phyloP scores from a whole-genome alignment of 2,797 vertebrate genomes.

The Brotula barbata region DNA sequence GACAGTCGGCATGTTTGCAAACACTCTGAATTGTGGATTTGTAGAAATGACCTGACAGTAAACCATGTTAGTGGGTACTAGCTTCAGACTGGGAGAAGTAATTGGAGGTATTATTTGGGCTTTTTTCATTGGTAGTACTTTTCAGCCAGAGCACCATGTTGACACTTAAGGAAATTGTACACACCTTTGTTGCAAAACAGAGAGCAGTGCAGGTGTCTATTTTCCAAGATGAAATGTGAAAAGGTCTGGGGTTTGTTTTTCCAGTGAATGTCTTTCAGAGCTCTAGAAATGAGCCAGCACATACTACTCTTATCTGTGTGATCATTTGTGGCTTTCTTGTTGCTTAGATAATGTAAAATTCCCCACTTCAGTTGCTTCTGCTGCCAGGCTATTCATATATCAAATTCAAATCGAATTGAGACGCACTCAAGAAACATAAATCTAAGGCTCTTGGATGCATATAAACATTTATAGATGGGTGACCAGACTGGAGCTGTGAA shows the following conservation, averaged over 20 bases:
- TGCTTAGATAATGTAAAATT: constrained; percentile 9
- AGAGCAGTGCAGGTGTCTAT: constrained; percentile 14
- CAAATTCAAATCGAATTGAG: neutral
- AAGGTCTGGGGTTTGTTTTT: constrained; percentile 3
- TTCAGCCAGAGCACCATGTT: neutral
- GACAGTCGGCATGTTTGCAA: neutral
- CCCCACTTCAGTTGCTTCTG: neutral
- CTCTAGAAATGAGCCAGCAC: neutral
- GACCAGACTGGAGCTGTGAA: neutral
- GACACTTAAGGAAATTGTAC: neutral
- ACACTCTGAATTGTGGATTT: neutral
- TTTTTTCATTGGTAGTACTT: neutral
- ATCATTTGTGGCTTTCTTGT: constrained; percentile 28
- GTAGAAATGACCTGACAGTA: constrained; percentile 4
- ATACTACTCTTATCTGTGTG: constrained; percentile 5
- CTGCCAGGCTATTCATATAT: constrained; percentile 10
- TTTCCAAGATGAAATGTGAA: constrained; percentile 27
- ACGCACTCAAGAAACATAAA: constrained; percentile 36
- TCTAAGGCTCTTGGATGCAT: constrained; percentile 48
- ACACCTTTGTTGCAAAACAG: constrained; percentile 1
- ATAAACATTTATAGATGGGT: neutral
- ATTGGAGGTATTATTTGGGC: constrained; percentile 21
- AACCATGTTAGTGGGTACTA: neutral
- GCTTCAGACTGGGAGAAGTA: constrained; percentile 6
- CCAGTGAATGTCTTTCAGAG: constrained; percentile 6